Conservation (phyloP, 2,797 vertebrate genomes). For the Danionella dracula region DNA sequence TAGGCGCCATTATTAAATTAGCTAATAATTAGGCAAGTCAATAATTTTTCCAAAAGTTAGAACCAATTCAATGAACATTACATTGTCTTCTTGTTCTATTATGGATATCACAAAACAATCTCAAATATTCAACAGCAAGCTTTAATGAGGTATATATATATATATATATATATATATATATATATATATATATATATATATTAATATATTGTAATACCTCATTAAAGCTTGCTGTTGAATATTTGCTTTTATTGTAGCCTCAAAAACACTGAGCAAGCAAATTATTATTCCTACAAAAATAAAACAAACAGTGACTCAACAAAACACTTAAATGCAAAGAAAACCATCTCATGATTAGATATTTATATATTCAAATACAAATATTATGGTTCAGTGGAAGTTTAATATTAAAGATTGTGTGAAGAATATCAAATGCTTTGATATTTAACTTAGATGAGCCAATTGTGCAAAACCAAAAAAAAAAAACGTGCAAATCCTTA, state of each 20-base stretch:
- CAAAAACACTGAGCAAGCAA: constrained; percentile 6
- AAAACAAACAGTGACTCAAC: constrained; percentile 5
- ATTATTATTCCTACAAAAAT: constrained; percentile 8
- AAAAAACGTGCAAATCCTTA: not conserved
- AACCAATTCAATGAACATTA: no score
- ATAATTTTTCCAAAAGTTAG: no score
- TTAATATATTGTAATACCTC: not conserved
- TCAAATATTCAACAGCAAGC: no score
- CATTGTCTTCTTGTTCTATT: no score
- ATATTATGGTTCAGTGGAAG: constrained; percentile 11
- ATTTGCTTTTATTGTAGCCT: constrained; percentile 2
- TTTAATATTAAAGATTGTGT: not conserved
- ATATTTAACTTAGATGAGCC: not conserved
- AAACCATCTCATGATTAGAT: constrained; percentile 14
- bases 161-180: no score
- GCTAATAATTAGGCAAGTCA: constrained; percentile 1
- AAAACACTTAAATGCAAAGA: not conserved
- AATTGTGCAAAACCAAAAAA: constrained; percentile 14
- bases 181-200: no score
- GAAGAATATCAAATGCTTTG: not conserved
- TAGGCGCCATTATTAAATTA: constrained; percentile 39
- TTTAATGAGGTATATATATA: no score
- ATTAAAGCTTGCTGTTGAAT: not conserved
- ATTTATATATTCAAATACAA: constrained; percentile 6
- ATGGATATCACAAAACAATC: no score